A percentile compares a stretch with the other conserved stretches of the same genome.
Evolutionary conservation across 2,888 invertebrate species (phyloP).

Genomic region (Rhagophthalmus giganteus): DNA sequence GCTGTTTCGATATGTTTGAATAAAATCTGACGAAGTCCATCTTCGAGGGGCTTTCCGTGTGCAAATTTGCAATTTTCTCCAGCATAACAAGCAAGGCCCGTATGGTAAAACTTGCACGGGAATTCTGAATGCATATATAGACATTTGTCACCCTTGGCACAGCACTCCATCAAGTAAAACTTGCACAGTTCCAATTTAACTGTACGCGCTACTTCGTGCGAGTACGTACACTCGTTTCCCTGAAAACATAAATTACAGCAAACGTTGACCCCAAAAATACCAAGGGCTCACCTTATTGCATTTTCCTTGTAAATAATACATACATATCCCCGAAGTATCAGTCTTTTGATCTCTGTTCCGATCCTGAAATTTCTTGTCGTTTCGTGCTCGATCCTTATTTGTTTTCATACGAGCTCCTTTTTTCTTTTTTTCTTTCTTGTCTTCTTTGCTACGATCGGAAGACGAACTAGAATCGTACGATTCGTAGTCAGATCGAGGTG

Average conservation of each 20-base stretch:
- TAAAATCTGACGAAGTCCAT: conserved; percentile 61
- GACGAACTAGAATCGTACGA: conserved; percentile 63
- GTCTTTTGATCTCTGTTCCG: conserved; percentile 47
- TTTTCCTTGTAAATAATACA: conserved; percentile 87
- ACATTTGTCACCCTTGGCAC: conserved; percentile 93
- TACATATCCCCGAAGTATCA: conserved; percentile 66
- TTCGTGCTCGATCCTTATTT: conserved; percentile 26
- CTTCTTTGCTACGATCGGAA: conserved; percentile 42
- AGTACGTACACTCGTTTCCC: conserved; percentile 83
- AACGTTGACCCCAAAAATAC: too few species aligned
- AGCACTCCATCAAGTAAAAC: conserved; percentile 94
- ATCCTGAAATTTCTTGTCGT: conserved; percentile 36
- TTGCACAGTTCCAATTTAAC: conserved; percentile 94
- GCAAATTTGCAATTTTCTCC: conserved; percentile 89
- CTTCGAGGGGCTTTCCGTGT: conserved; percentile 84
- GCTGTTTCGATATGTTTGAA: conserved; percentile 83
- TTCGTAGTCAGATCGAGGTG: conserved; percentile 52
- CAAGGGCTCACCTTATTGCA: conserved; percentile 74
- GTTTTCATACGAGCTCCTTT: conserved; percentile 27
- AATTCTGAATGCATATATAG: conserved; percentile 96
- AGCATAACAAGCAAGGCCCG: conserved; percentile 81
- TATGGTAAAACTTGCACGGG: conserved; percentile 96
- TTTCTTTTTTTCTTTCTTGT: conserved; percentile 23
- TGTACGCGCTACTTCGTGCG: conserved; percentile 79
- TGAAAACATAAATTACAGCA: conserved; percentile 45